phyloP scores from a whole-genome alignment of 2,888 invertebrate genomes.

The Amiota minor region DNA sequence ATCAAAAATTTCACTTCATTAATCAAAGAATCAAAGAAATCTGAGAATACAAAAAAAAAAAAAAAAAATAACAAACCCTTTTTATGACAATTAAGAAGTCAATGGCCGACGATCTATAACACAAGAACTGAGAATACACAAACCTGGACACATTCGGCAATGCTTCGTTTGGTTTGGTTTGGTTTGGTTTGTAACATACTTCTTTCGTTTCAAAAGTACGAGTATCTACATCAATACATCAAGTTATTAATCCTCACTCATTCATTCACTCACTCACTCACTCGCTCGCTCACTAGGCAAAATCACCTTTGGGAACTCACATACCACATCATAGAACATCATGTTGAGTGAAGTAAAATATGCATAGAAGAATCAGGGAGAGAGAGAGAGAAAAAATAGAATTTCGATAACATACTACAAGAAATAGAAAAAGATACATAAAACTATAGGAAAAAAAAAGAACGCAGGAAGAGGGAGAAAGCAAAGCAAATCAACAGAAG shows the following conservation, averaged over 20 bases:
- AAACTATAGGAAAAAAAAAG: not conserved
- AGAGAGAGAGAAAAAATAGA: slow-evolving; percentile 22
- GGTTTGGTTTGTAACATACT: slow-evolving; percentile 20
- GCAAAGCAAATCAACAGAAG: not conserved
- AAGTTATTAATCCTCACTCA: slow-evolving; percentile 22
- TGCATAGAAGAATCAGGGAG: not conserved
- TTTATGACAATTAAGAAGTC: slow-evolving; percentile 50
- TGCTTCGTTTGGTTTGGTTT: slow-evolving; percentile 9
- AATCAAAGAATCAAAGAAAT: slow-evolving; percentile 47
- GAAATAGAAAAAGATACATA: slow-evolving; percentile 23
- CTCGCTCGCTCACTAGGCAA: no score
- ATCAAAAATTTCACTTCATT: slow-evolving; percentile 40
- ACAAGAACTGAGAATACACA: slow-evolving; percentile 5
- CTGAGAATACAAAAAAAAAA: not conserved
- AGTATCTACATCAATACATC: not conserved
- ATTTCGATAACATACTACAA: slow-evolving; percentile 11
- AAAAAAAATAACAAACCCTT: slow-evolving; percentile 45
- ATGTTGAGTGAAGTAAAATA: slow-evolving; percentile 11
- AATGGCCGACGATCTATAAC: slow-evolving; percentile 48
- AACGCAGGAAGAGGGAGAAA: slow-evolving; percentile 6
- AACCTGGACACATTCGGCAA: slow-evolving; percentile 63
- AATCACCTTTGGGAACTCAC: slow-evolving; percentile 1
- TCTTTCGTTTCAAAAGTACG: slow-evolving; percentile 19
- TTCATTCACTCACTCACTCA: no score
- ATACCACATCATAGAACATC: not conserved